A percentile compares a stretch with the other conserved stretches of the same genome.
phyloP scores from a whole-genome alignment of 2,113 vertebrate species.

The Murina feae region DNA sequence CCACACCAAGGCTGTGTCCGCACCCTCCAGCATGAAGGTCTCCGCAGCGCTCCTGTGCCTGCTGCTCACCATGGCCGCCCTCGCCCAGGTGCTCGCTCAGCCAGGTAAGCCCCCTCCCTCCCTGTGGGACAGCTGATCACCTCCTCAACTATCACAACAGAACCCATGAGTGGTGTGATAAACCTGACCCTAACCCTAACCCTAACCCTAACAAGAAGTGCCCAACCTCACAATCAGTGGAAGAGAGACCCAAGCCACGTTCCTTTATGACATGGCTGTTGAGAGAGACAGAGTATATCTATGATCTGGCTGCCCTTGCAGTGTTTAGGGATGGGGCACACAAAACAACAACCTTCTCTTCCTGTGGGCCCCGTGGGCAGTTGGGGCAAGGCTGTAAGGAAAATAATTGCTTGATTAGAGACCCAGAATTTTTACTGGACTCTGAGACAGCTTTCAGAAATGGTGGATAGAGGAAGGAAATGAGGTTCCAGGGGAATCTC shows the following conservation, averaged over 20 bases:
- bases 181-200: no score
- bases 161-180: not conserved
- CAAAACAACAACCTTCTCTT: not conserved
- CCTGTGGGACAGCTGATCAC: not conserved
- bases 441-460: not conserved
- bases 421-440: not conserved
- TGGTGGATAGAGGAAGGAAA: not conserved
- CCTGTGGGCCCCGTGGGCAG: not conserved
- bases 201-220: not conserved
- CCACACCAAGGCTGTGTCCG: rapidly evolving
- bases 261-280: not conserved
- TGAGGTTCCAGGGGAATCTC: not conserved
- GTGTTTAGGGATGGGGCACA: not conserved
- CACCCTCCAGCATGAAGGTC: not conserved
- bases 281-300: not conserved
- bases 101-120: constrained; percentile 41
- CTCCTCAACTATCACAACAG: not conserved
- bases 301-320: not conserved
- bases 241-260: not conserved
- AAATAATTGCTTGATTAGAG: not conserved
- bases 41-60: not conserved
- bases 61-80: not conserved
- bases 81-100: constrained; percentile 13
- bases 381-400: not conserved
- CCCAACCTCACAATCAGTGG: not conserved